Percentiles rank a stretch among this genome's conserved stretches.
phyloP scores from a whole-genome alignment of 2,888 invertebrate species.

The Mythimna albipuncta region DNA sequence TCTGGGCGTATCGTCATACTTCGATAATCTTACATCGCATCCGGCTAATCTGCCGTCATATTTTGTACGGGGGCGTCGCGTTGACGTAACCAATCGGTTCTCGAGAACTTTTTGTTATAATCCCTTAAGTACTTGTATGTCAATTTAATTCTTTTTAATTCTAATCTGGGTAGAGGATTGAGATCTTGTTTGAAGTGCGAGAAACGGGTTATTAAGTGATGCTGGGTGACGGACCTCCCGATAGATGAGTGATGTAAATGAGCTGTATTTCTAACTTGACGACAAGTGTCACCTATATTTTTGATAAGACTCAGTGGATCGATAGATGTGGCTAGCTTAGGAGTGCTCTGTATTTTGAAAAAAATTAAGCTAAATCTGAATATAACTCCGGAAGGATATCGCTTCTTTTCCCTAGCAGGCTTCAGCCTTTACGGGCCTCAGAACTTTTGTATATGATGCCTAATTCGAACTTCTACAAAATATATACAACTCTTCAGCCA shows the following conservation, averaged over 20 bases:
- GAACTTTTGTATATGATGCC: background rate
- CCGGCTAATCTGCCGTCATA: slow-evolving; percentile 85
- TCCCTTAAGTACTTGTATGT: slow-evolving; percentile 60
- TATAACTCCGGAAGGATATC: background rate
- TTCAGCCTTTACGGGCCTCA: too few relatives aligned
- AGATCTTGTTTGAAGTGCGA: slow-evolving; percentile 36
- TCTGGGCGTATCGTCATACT: slow-evolving; percentile 78
- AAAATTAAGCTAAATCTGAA: background rate
- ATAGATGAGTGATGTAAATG: slow-evolving; percentile 21
- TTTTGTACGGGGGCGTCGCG: slow-evolving; percentile 77
- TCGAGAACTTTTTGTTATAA: slow-evolving; percentile 61
- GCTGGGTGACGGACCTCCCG: slow-evolving; percentile 37
- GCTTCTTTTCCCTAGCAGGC: background rate
- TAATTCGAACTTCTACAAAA: background rate
- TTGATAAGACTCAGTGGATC: too few relatives aligned
- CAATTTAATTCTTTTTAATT: slow-evolving; percentile 60
- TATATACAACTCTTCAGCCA: background rate
- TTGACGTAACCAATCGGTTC: slow-evolving; percentile 74
- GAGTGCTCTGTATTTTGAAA: too few relatives aligned
- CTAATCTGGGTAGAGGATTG: slow-evolving; percentile 65
- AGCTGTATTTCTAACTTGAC: background rate
- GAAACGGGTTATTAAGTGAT: slow-evolving; percentile 53
- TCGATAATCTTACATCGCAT: slow-evolving; percentile 80
- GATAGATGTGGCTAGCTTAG: too few relatives aligned
- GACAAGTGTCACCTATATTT: background rate